Conservation (phyloP, 37 sponge, comb jelly and placozoan genomes). For the Aplysina aerophoba region DNA sequence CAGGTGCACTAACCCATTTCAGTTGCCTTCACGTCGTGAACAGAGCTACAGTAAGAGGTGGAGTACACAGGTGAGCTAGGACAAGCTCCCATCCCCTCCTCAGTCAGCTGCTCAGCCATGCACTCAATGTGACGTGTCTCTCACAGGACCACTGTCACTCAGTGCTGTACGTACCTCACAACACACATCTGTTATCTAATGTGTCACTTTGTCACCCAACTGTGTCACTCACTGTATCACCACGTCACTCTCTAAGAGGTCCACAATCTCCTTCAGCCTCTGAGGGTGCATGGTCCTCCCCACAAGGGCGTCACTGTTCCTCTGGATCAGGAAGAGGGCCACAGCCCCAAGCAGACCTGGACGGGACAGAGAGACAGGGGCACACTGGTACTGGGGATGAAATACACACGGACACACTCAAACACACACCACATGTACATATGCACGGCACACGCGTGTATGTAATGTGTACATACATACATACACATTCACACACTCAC, state of each 20-base stretch:
- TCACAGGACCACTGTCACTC: too few species aligned
- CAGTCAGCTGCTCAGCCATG: too few species aligned
- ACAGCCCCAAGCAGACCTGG: constrained; percentile 89
- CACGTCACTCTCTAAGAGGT: constrained; percentile 79
- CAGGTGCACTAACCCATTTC: constrained; percentile 75
- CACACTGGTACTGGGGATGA: background rate
- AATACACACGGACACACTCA: background rate
- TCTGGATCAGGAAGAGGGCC: constrained; percentile 92
- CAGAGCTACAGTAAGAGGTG: constrained; percentile 57
- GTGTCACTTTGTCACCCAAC: background rate
- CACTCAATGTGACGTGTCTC: too few species aligned
- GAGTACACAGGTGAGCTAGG: too few species aligned
- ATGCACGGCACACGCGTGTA: background rate
- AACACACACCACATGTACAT: background rate
- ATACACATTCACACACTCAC: too few species aligned
- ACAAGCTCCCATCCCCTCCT: too few species aligned
- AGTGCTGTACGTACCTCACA: too few species aligned
- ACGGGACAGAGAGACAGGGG: background rate
- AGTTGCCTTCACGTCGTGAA: constrained; percentile 96
- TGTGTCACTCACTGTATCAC: constrained; percentile 53
- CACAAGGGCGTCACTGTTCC: constrained; percentile 94
- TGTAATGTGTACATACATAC: background rate
- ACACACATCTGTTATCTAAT: too few species aligned
- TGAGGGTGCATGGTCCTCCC: constrained; percentile 87
- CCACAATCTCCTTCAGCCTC: constrained; percentile 68